Base-by-base conservation (phyloP, 2,888 invertebrate genomes). In the Caenorhabditis zanzibari region DNA sequence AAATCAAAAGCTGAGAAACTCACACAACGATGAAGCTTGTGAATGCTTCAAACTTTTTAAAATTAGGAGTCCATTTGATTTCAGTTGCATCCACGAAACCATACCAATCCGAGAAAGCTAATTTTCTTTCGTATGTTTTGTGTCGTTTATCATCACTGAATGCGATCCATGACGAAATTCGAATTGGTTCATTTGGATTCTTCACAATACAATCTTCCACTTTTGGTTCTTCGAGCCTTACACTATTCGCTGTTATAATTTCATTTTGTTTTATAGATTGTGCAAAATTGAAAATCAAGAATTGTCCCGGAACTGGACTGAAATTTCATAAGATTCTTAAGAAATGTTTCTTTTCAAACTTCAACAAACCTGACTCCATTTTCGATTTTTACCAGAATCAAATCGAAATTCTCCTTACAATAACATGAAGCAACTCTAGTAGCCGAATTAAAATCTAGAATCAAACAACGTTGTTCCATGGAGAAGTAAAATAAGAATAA, bases 41-140 rank as follows among this genome's bases (percentile, higher is more conserved):
- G 24, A n/a, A 63, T 26, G 44, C 63, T 6, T 2, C 14, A 24
- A 26, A 26, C 19, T 44, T 16, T 26, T 26, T 14, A 10, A 35
- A 9, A 9, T 44, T 41, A 22, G 63, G 19, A 24, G 24, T 52
- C n/a, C 9, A 24, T 14, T 1, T 35, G 5, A 69, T 52, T 41
- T 38, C 69, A 14, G 56, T 26, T 16, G 54, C 35, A 26, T 69
- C 69, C 4, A 56, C 56, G n/a, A 69, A 41, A 24, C 69, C 69
- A 26, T 69, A 69, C 69, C 69, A 69, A 41, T 69, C 69, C 7
- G 54, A 14, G 14, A 56, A 69, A 41, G 38, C 69, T 2, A 56
- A 7, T 41, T 69, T 54, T 38, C 69, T 52, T 2, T 56, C 41
- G n/a, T 38, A 69, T 24, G 54, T 52, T 24, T 16, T 22, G 26